phyloP scores from a whole-genome alignment of 1,140 invertebrate genomes.

The Pectinophora gossypiella region DNA sequence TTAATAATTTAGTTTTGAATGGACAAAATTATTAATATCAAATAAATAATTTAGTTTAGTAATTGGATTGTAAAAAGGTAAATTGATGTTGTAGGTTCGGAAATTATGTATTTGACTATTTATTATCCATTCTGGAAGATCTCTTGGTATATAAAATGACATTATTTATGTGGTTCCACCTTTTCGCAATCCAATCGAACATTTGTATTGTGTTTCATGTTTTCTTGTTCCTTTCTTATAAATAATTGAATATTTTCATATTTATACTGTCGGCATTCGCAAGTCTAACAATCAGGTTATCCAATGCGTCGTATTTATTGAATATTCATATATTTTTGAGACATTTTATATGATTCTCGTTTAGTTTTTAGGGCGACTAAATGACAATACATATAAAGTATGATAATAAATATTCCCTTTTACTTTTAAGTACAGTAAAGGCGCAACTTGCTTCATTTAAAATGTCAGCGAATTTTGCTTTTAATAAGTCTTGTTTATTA shows the following conservation, averaged over 20 bases:
- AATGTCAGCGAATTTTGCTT: conserved; percentile 24
- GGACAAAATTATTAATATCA: no score
- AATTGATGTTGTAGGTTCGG: no score
- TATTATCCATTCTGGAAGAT: no score
- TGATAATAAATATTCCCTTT: conserved; percentile 52
- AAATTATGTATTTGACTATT: no score
- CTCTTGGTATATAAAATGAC: no score
- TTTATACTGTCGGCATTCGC: not conserved
- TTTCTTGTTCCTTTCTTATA: conserved; percentile 1
- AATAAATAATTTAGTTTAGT: no score
- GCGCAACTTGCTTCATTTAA: conserved; percentile 28
- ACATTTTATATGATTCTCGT: conserved; percentile 66
- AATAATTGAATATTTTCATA: not conserved
- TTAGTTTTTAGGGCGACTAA: conserved; percentile 72
- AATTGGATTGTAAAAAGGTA: no score
- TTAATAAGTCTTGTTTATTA: conserved; percentile 5
- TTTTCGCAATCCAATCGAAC: not conserved
- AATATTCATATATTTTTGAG: conserved; percentile 3
- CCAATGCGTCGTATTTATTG: not conserved
- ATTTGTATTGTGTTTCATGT: conserved; percentile 1
- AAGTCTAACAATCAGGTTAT: not conserved
- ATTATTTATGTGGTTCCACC: no score
- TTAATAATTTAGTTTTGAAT: no score
- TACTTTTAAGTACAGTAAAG: conserved; percentile 35
- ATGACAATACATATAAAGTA: conserved; percentile 70